Evolutionary conservation across 2,797 vertebrate genomes (phyloP).

Genomic region (Chlorospingus flavigularis): DNA sequence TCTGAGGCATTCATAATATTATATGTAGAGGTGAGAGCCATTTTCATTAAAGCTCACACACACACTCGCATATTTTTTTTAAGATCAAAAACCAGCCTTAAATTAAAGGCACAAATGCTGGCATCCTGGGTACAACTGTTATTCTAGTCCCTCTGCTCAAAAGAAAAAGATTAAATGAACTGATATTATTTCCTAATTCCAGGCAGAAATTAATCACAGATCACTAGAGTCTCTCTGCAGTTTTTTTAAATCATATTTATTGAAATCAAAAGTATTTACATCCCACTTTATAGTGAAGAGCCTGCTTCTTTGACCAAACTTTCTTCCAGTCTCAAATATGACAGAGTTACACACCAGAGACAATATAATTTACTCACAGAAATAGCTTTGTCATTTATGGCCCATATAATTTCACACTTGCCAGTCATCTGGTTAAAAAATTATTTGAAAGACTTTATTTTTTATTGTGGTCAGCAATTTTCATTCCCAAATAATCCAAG

Average conservation of each 20-base stretch:
- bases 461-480: background rate
- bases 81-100: background rate
- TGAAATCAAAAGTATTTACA: background rate
- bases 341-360: background rate
- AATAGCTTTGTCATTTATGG: background rate
- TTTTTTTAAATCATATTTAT: background rate
- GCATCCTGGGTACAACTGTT: background rate
- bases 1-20: conserved; percentile 4
- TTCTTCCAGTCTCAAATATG: background rate
- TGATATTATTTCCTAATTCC: background rate
- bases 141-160: background rate
- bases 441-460: background rate
- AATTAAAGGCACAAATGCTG: conserved; percentile 4
- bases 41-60: background rate
- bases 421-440: background rate
- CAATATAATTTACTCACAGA: background rate
- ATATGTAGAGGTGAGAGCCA: background rate
- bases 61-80: background rate
- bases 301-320: background rate
- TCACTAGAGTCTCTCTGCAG: background rate
- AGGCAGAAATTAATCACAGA: background rate
- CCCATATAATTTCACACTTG: background rate
- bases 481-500: background rate
- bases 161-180: background rate
- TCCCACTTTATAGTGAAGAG: background rate